Evolutionary conservation across 2,797 vertebrate species (phyloP), one percentile per base, ranked within the genome.

Genomic region (Macropodus opercularis): DNA sequence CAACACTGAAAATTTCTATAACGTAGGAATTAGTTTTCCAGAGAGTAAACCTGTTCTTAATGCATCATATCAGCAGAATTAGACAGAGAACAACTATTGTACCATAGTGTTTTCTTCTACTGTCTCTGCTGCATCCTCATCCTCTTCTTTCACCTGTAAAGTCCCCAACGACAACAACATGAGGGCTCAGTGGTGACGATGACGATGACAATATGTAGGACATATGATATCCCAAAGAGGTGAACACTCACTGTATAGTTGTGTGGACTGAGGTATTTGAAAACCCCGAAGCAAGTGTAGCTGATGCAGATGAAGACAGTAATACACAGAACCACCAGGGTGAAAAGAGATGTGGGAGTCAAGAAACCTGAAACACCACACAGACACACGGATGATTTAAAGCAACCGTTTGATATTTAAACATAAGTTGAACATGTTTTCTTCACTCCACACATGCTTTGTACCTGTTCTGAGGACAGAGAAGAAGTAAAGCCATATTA

Each of bases 401-500:
- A n/a, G n/a, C n/a, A n/a, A n/a, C n/a, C n/a, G n/a, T n/a, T n/a
- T n/a, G n/a, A n/a, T n/a, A n/a, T n/a, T n/a, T n/a, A n/a, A n/a
- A n/a, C n/a, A n/a, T n/a, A n/a, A n/a, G n/a, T n/a, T n/a, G n/a
- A n/a, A n/a, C n/a, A n/a, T n/a, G n/a, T n/a, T n/a, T n/a, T 27
- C 12, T 17, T 38, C 11, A 21, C 5, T 22, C 27, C 8, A 23
- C 1, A 0, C 8, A 36, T 39, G 17, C 70, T 32, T 68, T 77
- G 71, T n/a, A 98, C 98, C 95, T 75, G 94, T 87, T 42, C 96
- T 86, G 55, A 99, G 84, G 39, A 98, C 93, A 2, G 96, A 98
- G 84, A 94, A 98, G 83, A 98, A 98, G 57, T 93, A 97, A 22
- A 99, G 93, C 95, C 96, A 99, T 74, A 98, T 94, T 5, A 99